A percentile compares a stretch with the other conserved stretches of the same genome.
Conservation (phyloP, 1,140 invertebrate genomes). For the Paralvinella palmiformis region DNA sequence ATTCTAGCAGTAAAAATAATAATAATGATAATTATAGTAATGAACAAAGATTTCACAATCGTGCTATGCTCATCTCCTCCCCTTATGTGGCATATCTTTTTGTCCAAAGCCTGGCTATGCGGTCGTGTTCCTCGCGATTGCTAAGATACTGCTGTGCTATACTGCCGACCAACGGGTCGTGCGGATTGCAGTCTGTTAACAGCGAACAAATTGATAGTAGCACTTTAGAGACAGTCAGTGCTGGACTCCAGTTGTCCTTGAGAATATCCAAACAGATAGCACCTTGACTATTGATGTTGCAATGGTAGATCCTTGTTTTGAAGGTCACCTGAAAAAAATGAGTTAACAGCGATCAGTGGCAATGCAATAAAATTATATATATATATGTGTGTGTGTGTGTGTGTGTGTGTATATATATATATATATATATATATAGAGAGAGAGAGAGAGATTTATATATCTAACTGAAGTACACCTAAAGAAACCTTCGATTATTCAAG, state of each 20-base stretch:
- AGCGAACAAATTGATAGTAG: conserved; percentile 72
- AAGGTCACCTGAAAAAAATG: conserved; percentile 84
- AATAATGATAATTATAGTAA: too few species aligned
- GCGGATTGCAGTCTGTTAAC: conserved; percentile 61
- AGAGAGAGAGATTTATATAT: too few species aligned
- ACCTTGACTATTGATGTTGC: conserved; percentile 51
- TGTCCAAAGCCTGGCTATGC: conserved; percentile 95
- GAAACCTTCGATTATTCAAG: too few species aligned
- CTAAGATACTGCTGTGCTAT: conserved; percentile 97
- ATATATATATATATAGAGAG: too few species aligned
- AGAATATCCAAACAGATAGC: conserved; percentile 51
- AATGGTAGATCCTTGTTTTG: conserved; percentile 56
- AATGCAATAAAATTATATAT: too few species aligned
- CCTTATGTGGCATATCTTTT: conserved; percentile 81
- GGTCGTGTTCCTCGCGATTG: conserved; percentile 95
- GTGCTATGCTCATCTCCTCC: too few species aligned
- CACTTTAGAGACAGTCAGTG: conserved; percentile 54
- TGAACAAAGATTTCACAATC: too few species aligned
- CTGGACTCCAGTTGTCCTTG: conserved; percentile 50
- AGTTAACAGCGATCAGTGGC: too few species aligned
- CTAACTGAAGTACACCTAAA: too few species aligned
- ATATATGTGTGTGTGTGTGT: too few species aligned
- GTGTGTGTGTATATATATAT: too few species aligned
- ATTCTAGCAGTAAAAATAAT: too few species aligned
- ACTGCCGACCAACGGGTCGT: conserved; percentile 93